Evolutionary conservation across 1,140 invertebrate species (phyloP), one percentile per base, ranked within the genome.

Genomic region (Drosophila arizonae): DNA sequence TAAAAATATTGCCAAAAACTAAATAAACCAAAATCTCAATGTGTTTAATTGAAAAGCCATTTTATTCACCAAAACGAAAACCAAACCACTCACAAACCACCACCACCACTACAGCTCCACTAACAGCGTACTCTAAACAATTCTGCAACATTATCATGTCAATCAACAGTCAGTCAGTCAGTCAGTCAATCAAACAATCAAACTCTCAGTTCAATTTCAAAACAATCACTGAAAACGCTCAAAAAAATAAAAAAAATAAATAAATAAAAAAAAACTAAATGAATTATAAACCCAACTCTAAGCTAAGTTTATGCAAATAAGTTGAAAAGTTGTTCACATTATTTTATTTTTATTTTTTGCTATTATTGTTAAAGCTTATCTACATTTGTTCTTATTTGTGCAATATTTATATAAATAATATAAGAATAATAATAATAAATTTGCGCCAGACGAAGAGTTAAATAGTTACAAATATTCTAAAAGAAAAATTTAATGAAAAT

Each of bases 371-470:
- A 81, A 87, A 76, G 70, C 84, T 81, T 72, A 88, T 70, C 67
- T 80, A 84, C 77, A 77, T 75, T 80, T 88, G 77, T 88, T 88
- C 79, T 82, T 76, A 87, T 77, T 88, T 88, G 84, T 88, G 84
- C 84, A 88, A 88, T 88, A 88, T 88, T 87, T 88, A 88, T 79
- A 88, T 66, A 73, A 72, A 76, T 67, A 73, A 58, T 58, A 64
- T 80, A 75, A 84, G 64, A 69, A 70, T 74, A 58, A 54, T 76
- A 30, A 30, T 30, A 82, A 74, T 76, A 72, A 79, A 74, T 51
- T 57, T 64, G 62, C 57, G 64, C 65, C 71, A 73, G 39, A 46
- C 17, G 43, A 15, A 17, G 17, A 66, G 46, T 36, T 43, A 46
- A 52, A 58, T 50, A 62, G 48, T 55, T 72, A 55, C 70, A 52